phyloP scores from a whole-genome alignment of 1,140 invertebrate species.

The Drosophila lini region DNA sequence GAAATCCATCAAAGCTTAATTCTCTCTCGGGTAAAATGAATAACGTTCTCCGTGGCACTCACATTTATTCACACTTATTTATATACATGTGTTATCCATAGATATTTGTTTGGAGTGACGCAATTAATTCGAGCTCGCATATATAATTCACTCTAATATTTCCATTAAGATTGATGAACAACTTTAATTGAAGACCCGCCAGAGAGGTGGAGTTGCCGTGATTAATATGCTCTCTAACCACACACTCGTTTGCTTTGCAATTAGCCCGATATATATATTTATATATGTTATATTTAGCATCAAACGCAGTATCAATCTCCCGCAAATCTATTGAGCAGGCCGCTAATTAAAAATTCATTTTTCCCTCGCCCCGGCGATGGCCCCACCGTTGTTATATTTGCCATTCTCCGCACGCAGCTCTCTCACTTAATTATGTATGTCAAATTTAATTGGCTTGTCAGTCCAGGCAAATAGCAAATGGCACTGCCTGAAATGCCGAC shows the following conservation, averaged over 20 bases:
- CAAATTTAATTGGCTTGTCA: slow-evolving; percentile 81
- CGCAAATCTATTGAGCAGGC: slow-evolving; percentile 39
- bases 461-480: slow-evolving; percentile 44
- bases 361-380: slow-evolving; percentile 24
- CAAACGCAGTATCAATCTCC: slow-evolving; percentile 2
- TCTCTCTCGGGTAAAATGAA: slow-evolving; percentile 27
- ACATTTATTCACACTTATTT: neutral
- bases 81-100: neutral
- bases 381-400: slow-evolving; percentile 45
- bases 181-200: slow-evolving; percentile 19
- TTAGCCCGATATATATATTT: slow-evolving; percentile 2
- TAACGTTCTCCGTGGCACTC: slow-evolving; percentile 1
- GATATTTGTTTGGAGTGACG: neutral
- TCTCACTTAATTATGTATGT: slow-evolving; percentile 79
- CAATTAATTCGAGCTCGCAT: slow-evolving; percentile 12
- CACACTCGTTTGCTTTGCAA: slow-evolving; percentile 8
- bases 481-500: slow-evolving; percentile 30
- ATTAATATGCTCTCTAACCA: slow-evolving; percentile 26
- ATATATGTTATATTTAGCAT: neutral
- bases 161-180: slow-evolving; percentile 23
- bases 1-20: slow-evolving; percentile 45
- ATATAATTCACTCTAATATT: slow-evolving; percentile 15
- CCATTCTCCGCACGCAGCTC: slow-evolving; percentile 48
- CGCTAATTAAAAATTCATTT: slow-evolving; percentile 77
- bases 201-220: neutral